Evolutionary conservation across 1,140 invertebrate species (phyloP), one percentile per base, ranked within the genome.

Genomic region (Mylabris phalerata): DNA sequence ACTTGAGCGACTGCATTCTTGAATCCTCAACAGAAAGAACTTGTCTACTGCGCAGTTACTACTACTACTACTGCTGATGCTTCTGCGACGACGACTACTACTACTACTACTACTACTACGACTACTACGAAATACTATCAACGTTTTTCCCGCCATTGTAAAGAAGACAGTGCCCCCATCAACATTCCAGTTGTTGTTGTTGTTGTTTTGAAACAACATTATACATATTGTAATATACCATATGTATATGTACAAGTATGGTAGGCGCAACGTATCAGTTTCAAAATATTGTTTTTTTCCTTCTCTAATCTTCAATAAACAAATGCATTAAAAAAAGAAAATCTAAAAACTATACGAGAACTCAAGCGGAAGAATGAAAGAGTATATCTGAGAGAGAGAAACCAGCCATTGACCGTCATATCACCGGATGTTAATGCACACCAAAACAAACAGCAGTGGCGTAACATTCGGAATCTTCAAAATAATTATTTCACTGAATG

Each of bases 1-100:
- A 5, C 7, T 32, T 7, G 59, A 57, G 43, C 54, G 61, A 59
- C 62, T 57, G 58, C 64, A 66, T 66, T 66, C 64, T 62, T 60
- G 52, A 27, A 49, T 47, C 39, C 19, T 47, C 19, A 50, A 55
- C 32, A 32, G 19, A 19, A 19, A 19, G 19, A 19, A 19, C 19
- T 19, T 19, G 51, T 48, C 59, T 61, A 61, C 51, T 59, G 59
- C 59, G 55, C 59, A 64, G 59, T 61, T 64, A 61, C 59, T 61
- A 64, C 56, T 32, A 32, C 19, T 19, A 19, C 19, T 19, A 19
- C 19, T 19, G 19, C 19, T 19, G 19, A 19, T 19, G 19, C 19
- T 19, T 19, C 19, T 19, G 19, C 19, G 19, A 19, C 19, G 19
- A 19, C 19, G 19, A 19, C 19, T 0, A 19, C 19, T 19, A 19